A percentile compares a stretch with the other conserved stretches of the same genome.
Conservation (phyloP, 1,140 invertebrate genomes). For the Homalodisca vitripennis region DNA sequence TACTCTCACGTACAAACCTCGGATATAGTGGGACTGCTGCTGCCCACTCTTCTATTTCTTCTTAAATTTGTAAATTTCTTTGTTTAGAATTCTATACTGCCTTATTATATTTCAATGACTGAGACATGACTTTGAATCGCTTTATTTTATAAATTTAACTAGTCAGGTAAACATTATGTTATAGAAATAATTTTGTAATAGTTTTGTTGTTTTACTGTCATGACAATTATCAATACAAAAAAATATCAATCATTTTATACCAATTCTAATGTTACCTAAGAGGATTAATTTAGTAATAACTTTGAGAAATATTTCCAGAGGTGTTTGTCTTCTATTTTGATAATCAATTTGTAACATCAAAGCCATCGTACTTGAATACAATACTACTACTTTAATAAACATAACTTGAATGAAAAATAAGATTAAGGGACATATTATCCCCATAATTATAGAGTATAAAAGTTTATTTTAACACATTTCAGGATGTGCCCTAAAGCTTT, state of each 20-base stretch:
- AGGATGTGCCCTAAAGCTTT: too few species aligned
- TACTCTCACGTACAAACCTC: slow-evolving; percentile 37
- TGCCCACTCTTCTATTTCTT: background rate
- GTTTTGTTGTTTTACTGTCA: background rate
- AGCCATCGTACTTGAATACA: background rate
- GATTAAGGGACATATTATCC: too few species aligned
- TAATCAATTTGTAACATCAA: background rate
- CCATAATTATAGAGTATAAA: too few species aligned
- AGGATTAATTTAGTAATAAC: background rate
- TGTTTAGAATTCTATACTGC: background rate
- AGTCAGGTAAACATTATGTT: background rate
- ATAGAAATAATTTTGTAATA: background rate
- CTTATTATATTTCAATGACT: background rate
- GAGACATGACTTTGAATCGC: background rate
- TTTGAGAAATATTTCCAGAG: background rate
- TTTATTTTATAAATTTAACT: background rate
- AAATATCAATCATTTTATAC: background rate
- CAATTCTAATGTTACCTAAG: background rate
- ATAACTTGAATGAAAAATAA: background rate
- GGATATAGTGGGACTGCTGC: slow-evolving; percentile 30
- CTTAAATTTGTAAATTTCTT: background rate
- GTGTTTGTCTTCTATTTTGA: background rate
- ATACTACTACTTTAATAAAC: background rate
- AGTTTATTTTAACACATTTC: too few species aligned
- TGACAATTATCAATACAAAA: background rate